phyloP scores from a whole-genome alignment of 2,113 vertebrate species.

The pig (Sus scrofa) region DNA sequence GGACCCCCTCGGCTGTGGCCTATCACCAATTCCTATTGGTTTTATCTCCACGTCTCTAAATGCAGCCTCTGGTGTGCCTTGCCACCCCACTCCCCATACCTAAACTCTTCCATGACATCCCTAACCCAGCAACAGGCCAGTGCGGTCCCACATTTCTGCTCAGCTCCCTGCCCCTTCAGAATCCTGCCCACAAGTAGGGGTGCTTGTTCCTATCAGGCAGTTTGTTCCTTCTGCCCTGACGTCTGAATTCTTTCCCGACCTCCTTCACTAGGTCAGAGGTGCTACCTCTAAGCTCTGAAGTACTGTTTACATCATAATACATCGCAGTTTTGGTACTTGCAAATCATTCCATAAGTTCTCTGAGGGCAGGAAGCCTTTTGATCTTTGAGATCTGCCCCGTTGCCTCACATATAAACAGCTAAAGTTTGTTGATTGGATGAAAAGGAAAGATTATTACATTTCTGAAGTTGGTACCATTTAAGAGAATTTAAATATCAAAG shows the following conservation, averaged over 20 bases:
- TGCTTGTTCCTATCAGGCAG: neutral
- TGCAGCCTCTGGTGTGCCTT: neutral
- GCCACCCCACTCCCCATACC: neutral
- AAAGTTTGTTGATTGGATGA: neutral
- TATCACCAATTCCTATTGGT: neutral
- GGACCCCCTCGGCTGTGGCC: neutral
- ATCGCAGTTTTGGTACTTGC: neutral
- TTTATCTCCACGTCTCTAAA: neutral
- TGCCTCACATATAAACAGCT: neutral
- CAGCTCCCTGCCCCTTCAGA: neutral
- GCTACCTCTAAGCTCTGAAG: neutral
- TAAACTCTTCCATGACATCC: neutral
- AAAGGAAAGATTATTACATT: neutral
- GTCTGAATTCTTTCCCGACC: neutral
- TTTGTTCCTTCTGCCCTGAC: neutral
- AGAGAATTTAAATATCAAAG: slow-evolving; percentile 14
- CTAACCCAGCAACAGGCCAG: neutral
- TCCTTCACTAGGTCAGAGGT: neutral
- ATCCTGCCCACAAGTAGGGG: too few species aligned
- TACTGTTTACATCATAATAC: neutral
- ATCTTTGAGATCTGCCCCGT: neutral
- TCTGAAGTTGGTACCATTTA: neutral
- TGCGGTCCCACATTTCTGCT: neutral
- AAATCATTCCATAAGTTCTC: neutral
- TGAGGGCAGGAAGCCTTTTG: neutral